Conservation (phyloP, 2,888 invertebrate species). For the Lochmaea capreae region DNA sequence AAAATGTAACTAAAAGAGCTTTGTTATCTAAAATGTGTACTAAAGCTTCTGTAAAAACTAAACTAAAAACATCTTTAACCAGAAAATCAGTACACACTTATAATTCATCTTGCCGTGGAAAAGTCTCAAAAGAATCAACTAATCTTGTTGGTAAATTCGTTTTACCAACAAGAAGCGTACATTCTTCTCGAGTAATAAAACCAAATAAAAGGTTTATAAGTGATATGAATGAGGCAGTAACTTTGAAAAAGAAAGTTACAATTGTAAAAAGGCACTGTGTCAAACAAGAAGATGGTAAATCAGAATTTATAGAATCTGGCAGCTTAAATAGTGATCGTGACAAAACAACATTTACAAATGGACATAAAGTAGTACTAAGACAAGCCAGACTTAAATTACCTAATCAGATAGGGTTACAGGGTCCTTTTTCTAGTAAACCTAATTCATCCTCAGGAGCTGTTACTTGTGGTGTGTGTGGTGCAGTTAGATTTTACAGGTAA, state of each 20-base stretch:
- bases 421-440: slow-evolving; percentile 73
- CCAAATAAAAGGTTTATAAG: slow-evolving; percentile 88
- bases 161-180: slow-evolving; percentile 83
- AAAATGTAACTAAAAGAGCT: slow-evolving; percentile 55
- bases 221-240: slow-evolving; percentile 60
- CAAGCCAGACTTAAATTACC: slow-evolving; percentile 60
- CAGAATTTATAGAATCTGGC: slow-evolving; percentile 41
- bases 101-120: slow-evolving; percentile 45
- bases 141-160: slow-evolving; percentile 75
- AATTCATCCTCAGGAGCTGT: slow-evolving; percentile 70
- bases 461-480: slow-evolving; percentile 84
- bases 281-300: slow-evolving; percentile 47
- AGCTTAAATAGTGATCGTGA: slow-evolving; percentile 49
- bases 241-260: slow-evolving; percentile 60
- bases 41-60: slow-evolving; percentile 51
- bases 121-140: slow-evolving; percentile 52
- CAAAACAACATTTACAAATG: slow-evolving; percentile 67
- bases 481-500: slow-evolving; percentile 75
- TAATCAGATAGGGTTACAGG: slow-evolving; percentile 68
- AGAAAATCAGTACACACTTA: slow-evolving; percentile 49
- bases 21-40: slow-evolving; percentile 56
- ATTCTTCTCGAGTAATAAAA: slow-evolving; percentile 88
- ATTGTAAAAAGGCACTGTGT: slow-evolving; percentile 52
- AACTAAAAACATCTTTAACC: slow-evolving; percentile 48
- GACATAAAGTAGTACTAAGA: slow-evolving; percentile 75